Evolutionary conservation across 2,888 invertebrate genomes (phyloP).

Genomic region (Schizaphis graminum): DNA sequence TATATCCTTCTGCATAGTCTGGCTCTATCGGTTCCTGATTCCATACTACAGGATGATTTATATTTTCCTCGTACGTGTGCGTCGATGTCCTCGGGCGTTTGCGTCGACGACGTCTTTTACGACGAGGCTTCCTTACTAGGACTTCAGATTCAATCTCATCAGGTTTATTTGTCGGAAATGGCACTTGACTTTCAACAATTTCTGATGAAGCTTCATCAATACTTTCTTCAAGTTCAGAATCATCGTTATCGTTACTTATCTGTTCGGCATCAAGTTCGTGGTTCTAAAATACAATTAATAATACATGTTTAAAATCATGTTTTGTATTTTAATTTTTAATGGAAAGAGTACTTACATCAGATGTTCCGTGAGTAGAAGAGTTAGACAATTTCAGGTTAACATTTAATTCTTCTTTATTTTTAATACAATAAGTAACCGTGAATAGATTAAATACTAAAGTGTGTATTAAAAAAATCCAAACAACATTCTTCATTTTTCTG

Average conservation of each 20-base stretch:
- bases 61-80: constrained; percentile 66
- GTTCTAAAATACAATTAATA: constrained; percentile 10
- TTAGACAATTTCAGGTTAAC: not conserved
- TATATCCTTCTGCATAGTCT: constrained; percentile 62
- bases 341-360: not conserved
- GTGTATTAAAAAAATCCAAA: constrained; percentile 31
- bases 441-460: constrained; percentile 16
- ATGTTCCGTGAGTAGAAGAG: constrained; percentile 11
- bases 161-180: constrained; percentile 68
- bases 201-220: constrained; percentile 62
- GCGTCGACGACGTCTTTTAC: constrained; percentile 66
- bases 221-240: constrained; percentile 53
- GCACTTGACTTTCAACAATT: constrained; percentile 63
- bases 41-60: constrained; percentile 60
- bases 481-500: constrained; percentile 58
- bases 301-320: not conserved
- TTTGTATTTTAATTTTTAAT: not conserved
- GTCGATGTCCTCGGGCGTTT: constrained; percentile 67
- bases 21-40: constrained; percentile 59
- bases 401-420: constrained; percentile 29
- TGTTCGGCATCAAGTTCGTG: constrained; percentile 15
- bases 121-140: constrained; percentile 63
- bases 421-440: not conserved
- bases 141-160: constrained; percentile 58
- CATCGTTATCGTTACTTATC: constrained; percentile 30